phyloP scores from a whole-genome alignment of 2,113 vertebrate species.

The Colistium nudipinnis region DNA sequence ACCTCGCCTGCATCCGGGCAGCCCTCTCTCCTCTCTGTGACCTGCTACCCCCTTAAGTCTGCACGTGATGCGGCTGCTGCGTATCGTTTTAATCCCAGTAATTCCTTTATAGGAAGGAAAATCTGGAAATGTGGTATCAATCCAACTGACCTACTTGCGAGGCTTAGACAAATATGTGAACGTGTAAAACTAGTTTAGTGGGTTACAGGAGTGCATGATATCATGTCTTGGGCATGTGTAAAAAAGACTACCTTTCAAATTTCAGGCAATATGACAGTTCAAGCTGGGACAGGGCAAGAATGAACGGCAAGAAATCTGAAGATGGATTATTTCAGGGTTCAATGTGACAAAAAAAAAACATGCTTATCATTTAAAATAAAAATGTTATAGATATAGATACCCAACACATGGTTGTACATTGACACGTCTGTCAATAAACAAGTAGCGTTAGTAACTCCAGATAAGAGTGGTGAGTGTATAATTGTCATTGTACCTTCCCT shows the following conservation, averaged over 20 bases:
- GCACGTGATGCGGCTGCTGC: constrained; percentile 50
- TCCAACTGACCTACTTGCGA: constrained; percentile 64
- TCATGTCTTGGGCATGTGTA: constrained; percentile 33
- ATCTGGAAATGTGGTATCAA: constrained; percentile 57
- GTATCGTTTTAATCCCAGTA: constrained; percentile 68
- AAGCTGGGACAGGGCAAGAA: not conserved
- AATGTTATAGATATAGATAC: not conserved
- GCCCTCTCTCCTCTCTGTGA: constrained; percentile 27
- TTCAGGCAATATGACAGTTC: constrained; percentile 25
- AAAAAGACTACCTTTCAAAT: constrained; percentile 11
- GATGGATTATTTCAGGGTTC: too few relatives aligned
- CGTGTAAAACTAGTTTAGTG: constrained; percentile 44
- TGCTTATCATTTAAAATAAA: not conserved
- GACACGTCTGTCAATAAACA: not conserved
- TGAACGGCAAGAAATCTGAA: not conserved
- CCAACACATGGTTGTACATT: not conserved
- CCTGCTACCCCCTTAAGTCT: constrained; percentile 21
- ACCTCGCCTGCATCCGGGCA: constrained; percentile 44
- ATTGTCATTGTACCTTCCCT: not conserved
- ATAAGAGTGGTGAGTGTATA: constrained; percentile 13
- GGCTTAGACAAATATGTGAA: constrained; percentile 33
- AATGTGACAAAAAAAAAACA: not conserved
- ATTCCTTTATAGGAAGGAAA: constrained; percentile 63
- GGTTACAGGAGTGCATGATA: constrained; percentile 43
- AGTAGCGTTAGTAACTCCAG: not conserved